A percentile compares a stretch with the other conserved stretches of the same genome.
These are phyloP conservation scores for Botia kubotai DNA, from an alignment of 2,797 vertebrate species.

Conservation along the genomic window DNA sequence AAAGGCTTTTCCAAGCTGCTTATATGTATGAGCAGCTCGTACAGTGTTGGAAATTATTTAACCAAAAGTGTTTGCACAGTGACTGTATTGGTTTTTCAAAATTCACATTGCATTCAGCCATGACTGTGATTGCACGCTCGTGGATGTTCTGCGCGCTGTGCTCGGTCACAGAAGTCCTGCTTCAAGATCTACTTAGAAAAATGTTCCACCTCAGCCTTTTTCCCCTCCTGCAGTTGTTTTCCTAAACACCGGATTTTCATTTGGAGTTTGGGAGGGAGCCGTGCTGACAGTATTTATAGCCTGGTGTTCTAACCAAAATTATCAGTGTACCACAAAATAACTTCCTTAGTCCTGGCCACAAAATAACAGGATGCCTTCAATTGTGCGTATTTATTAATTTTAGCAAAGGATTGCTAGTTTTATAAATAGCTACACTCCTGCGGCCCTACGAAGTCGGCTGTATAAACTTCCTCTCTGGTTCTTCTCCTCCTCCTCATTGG, in stretches of 20 bases:
- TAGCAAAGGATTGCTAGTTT: conserved; percentile 71
- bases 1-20: conserved; percentile 27
- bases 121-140: conserved; percentile 28
- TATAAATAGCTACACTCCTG: conserved; percentile 78
- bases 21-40: background rate
- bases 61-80: conserved; percentile 64
- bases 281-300: conserved; percentile 83
- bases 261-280: conserved; percentile 68
- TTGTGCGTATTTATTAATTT: conserved; percentile 85
- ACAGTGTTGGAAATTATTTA: conserved; percentile 73
- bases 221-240: conserved; percentile 70
- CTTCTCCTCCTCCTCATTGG: conserved; percentile 55
- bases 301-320: conserved; percentile 82
- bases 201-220: conserved; percentile 39
- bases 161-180: conserved; percentile 8
- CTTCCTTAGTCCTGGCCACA: conserved; percentile 80
- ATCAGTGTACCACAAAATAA: conserved; percentile 85
- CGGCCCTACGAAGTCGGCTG: conserved; percentile 69
- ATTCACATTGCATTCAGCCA: conserved; percentile 31
- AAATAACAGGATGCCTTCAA: conserved; percentile 88
- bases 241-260: conserved; percentile 75
- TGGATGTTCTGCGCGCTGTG: conserved; percentile 8
- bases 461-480: conserved; percentile 76
- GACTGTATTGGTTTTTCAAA: conserved; percentile 65
- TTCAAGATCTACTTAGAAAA: conserved; percentile 25